Conservation (phyloP, 2,888 invertebrate species). For the Sesia apiformis region DNA sequence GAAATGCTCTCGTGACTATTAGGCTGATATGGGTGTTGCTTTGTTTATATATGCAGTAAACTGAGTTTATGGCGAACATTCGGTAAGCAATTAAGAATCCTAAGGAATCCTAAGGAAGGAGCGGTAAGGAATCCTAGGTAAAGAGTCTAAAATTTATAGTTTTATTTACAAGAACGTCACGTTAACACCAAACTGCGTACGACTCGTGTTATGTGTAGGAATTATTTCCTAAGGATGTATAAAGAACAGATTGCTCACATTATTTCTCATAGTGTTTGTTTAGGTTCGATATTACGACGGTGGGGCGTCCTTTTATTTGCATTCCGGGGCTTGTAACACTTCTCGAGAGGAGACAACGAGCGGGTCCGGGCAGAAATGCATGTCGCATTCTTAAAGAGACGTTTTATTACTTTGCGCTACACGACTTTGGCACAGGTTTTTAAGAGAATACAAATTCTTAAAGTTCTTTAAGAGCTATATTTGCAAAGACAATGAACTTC, state of each 20-base stretch:
- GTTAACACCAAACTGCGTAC: too few relatives aligned
- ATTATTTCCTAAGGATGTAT: not conserved
- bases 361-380: conserved; percentile 7
- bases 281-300: conserved; percentile 25
- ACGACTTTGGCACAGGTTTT: too few relatives aligned
- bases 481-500: not conserved
- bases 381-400: not conserved
- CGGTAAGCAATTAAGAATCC: too few relatives aligned
- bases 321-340: conserved; percentile 25
- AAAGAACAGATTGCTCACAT: conserved; percentile 6
- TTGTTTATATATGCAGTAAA: too few relatives aligned
- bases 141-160: too few relatives aligned
- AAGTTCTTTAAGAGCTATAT: not conserved
- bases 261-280: conserved; percentile 18
- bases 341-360: conserved; percentile 31
- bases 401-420: not conserved
- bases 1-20: too few relatives aligned
- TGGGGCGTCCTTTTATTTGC: conserved; percentile 24
- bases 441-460: not conserved
- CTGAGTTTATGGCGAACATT: too few relatives aligned
- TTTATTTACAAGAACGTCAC: too few relatives aligned
- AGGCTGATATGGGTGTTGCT: too few relatives aligned
- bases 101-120: too few relatives aligned
- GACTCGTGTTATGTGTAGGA: too few relatives aligned
- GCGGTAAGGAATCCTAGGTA: too few relatives aligned